Conservation (phyloP, 2,113 vertebrate genomes). For the Panthera leo region DNA sequence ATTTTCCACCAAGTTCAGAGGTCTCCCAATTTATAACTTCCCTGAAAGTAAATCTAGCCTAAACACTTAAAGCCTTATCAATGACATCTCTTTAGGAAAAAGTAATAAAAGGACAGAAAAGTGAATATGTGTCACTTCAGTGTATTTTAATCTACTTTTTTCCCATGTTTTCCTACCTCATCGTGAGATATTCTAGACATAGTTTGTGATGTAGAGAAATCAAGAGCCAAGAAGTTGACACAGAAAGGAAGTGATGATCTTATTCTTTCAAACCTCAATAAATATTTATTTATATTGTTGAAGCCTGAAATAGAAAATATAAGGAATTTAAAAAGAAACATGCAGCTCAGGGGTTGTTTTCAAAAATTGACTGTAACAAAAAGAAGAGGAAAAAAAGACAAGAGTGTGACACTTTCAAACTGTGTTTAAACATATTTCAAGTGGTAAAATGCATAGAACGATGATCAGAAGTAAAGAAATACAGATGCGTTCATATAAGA, state of each 20-base stretch:
- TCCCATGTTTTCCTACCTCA: background rate
- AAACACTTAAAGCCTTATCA: background rate
- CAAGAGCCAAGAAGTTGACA: background rate
- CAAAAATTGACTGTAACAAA: background rate
- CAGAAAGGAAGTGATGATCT: slow-evolving; percentile 1
- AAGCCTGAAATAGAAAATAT: background rate
- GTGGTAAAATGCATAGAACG: background rate
- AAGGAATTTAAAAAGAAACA: background rate
- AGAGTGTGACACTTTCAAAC: background rate
- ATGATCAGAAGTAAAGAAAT: background rate
- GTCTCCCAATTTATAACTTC: background rate
- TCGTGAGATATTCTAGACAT: background rate
- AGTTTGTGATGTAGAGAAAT: background rate
- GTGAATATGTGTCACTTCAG: background rate
- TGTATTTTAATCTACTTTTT: background rate
- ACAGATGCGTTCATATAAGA: background rate
- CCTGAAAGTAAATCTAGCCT: background rate
- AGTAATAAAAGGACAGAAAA: background rate
- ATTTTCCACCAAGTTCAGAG: background rate
- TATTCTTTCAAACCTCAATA: background rate
- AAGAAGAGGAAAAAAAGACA: background rate
- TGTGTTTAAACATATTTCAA: background rate
- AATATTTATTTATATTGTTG: background rate
- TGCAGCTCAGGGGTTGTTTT: background rate
- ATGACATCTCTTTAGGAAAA: background rate